Conservation (phyloP, 2,113 vertebrate genomes). For the Poecile atricapillus region DNA sequence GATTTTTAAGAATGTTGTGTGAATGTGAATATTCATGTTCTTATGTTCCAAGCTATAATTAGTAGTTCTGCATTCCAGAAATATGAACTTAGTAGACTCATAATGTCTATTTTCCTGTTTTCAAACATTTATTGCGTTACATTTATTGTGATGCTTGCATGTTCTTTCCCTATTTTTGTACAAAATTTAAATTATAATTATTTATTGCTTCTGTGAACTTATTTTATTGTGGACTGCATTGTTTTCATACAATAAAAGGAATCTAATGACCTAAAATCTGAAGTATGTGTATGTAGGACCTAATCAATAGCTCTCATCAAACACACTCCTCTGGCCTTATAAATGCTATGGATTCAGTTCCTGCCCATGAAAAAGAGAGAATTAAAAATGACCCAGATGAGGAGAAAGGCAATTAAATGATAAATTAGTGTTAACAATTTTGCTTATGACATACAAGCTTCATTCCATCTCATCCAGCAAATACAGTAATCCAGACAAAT, state of each 20-base stretch:
- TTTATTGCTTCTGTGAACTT: not conserved
- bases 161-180: not conserved
- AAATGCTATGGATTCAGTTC: not conserved
- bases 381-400: not conserved
- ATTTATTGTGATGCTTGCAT: not conserved
- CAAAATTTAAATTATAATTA: not conserved
- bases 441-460: slow-evolving; percentile 30
- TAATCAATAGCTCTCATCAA: not conserved
- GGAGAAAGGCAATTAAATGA: slow-evolving; percentile 35
- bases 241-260: not conserved
- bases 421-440: slow-evolving; percentile 44
- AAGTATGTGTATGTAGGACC: not conserved
- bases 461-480: slow-evolving; percentile 44
- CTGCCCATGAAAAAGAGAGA: not conserved
- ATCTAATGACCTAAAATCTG: not conserved
- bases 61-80: not conserved
- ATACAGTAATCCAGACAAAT: slow-evolving; percentile 57
- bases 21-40: not conserved
- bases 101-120: not conserved
- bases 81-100: not conserved
- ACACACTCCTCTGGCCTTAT: not conserved
- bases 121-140: not conserved
- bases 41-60: not conserved
- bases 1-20: not conserved
- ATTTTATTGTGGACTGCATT: not conserved